Base-by-base conservation (phyloP, 2,113 vertebrate genomes). In the Pungitius pungitius region DNA sequence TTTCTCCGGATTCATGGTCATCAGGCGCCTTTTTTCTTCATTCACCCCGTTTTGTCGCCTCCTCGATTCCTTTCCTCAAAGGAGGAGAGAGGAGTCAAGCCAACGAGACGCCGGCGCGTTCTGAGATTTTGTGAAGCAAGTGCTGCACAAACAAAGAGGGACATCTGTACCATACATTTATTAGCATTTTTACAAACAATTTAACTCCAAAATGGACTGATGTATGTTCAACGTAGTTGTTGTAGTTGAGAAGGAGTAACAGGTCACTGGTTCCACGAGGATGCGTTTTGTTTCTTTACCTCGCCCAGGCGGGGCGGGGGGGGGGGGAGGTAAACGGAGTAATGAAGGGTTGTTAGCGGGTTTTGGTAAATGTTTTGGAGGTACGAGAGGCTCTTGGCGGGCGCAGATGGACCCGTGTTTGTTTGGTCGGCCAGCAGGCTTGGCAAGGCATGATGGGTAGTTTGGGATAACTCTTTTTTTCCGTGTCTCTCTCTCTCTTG, bases 281-380 rank as follows among this genome's bases (percentile, higher is more conserved):
- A 47, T 47, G 17, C 15, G 45, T 49, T 10, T n/a, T n/a, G n/a
- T 55, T 40, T 1, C 43, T 59, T 33, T 8, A 40, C 69, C 39
- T 14, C 1, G 22, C 70, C 56, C 17, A 68, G 75, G 39, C 22
- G 54, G 18, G 59, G 52, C 27, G 35, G 27, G 8, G 20, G 35
- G 45, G 18, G 58, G 63, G 24, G 58, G 62, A 61, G 63, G 73
- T 62, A 70, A 73, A 83, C 81, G 79, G 3, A 73, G 69, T 70
- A 58, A 82, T 85, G 83, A 88, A 86, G 85, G 80, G 62, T 84
- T 65, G 85, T 88, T 87, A 79, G 78, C 1, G 70, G 61, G 62
- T 87, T 76, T 93, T 90, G 78, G 89, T 87, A 89, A 91, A 92
- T 84, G 85, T 89, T 91, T 83, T 64, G 73, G 74, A 79, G 84